Percentiles rank a stretch among this genome's conserved stretches.
phyloP scores from a whole-genome alignment of 1,140 invertebrate species.

The Monomorium pharaonis region DNA sequence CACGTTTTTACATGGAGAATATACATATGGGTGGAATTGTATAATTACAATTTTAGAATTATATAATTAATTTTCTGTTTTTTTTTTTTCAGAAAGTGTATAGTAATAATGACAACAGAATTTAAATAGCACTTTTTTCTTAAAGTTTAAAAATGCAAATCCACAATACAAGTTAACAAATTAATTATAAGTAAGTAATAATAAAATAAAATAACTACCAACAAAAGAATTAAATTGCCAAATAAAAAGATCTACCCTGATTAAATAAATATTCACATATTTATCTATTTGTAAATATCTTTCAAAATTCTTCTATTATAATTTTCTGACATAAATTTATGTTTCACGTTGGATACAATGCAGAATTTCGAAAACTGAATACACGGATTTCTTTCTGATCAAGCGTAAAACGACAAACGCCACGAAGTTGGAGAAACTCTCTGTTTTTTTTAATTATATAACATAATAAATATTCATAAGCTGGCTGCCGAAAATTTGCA shows the following conservation, averaged over 20 bases:
- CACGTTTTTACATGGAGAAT: not conserved
- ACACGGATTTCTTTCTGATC: not conserved
- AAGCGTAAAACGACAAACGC: not conserved
- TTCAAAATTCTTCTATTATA: not conserved
- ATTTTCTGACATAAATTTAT: not conserved
- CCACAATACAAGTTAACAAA: not conserved
- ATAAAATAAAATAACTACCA: not conserved
- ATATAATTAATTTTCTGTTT: not conserved
- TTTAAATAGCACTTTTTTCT: not conserved
- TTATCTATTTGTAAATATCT: not conserved
- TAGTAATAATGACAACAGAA: not conserved
- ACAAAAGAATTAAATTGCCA: not conserved
- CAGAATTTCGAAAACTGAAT: not conserved
- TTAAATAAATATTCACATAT: not conserved
- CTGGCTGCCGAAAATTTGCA: not conserved
- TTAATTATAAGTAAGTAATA: not conserved
- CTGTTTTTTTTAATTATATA: not conserved
- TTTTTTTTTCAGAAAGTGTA: not conserved
- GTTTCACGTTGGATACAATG: not conserved
- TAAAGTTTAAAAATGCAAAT: not conserved
- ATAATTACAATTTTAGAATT: not conserved
- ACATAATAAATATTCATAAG: slow-evolving; percentile 29
- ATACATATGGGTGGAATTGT: too few species aligned
- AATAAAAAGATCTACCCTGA: too few species aligned
- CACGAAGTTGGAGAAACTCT: not conserved